Evolutionary conservation across 2,113 vertebrate species (phyloP).

Genomic region (Antechinus flavipes): DNA sequence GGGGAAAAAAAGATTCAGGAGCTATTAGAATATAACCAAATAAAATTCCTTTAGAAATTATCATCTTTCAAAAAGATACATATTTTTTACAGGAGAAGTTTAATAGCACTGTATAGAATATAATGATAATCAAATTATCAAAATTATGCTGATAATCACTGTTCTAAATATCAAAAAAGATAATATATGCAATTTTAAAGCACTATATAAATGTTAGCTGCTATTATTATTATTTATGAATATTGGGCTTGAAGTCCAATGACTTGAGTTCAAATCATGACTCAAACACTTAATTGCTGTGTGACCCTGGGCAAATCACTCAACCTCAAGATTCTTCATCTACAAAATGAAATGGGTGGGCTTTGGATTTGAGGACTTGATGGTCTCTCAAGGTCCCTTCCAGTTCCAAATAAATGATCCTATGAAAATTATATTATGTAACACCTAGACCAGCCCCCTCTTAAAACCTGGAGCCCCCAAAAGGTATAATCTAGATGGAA

Average conservation of each 20-base stretch:
- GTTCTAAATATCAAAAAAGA: neutral
- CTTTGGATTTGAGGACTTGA: neutral
- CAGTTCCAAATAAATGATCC: neutral
- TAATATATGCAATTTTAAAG: neutral
- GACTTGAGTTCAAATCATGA: neutral
- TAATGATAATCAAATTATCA: neutral
- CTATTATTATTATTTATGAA: neutral
- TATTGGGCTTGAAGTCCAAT: neutral
- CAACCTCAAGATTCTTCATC: neutral
- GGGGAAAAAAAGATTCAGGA: neutral
- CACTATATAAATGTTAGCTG: neutral
- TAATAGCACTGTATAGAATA: neutral
- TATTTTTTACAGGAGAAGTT: slow-evolving; percentile 11
- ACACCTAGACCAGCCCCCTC: neutral
- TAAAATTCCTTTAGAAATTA: slow-evolving; percentile 1
- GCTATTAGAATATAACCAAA: slow-evolving; percentile 25
- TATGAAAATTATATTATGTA: neutral
- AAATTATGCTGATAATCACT: neutral
- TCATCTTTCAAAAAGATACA: slow-evolving; percentile 12
- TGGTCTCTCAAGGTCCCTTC: neutral
- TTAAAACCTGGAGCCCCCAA: neutral
- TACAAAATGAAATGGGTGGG: too few relatives aligned
- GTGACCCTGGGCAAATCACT: neutral
- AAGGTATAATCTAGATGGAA: neutral
- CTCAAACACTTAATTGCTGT: neutral